phyloP scores from a whole-genome alignment of 1,140 invertebrate genomes.

The Mycetomoellerius zeteki region DNA sequence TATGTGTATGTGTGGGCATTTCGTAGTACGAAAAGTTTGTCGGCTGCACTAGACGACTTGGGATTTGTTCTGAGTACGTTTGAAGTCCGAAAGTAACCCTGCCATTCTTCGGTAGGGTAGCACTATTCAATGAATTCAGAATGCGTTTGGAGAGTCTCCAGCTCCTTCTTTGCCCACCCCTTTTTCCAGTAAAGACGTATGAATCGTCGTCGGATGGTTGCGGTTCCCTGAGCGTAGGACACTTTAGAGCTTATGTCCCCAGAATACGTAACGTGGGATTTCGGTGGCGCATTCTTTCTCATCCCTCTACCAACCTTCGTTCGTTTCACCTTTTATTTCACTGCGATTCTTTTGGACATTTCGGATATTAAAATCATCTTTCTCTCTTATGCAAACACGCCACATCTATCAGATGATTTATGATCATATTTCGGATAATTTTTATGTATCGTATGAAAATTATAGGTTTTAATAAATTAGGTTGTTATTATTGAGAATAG shows the following conservation, averaged over 20 bases:
- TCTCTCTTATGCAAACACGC: slow-evolving; percentile 11
- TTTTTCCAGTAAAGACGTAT: slow-evolving; percentile 81
- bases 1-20: not conserved
- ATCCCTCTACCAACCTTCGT: slow-evolving; percentile 56
- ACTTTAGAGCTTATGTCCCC: slow-evolving; percentile 83
- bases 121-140: slow-evolving; percentile 77
- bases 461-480: not conserved
- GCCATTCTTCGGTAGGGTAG: slow-evolving; percentile 42
- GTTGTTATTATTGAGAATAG: not conserved
- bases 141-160: slow-evolving; percentile 78
- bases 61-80: slow-evolving; percentile 48
- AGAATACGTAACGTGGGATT: slow-evolving; percentile 83
- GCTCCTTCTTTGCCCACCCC: slow-evolving; percentile 68
- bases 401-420: not conserved
- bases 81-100: slow-evolving; percentile 67
- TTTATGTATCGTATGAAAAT: not conserved
- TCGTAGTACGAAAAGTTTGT: not conserved
- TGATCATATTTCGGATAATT: not conserved
- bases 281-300: slow-evolving; percentile 75
- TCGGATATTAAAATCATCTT: slow-evolving; percentile 59
- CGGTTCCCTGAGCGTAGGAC: slow-evolving; percentile 78
- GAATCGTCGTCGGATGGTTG: slow-evolving; percentile 82
- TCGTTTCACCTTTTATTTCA: slow-evolving; percentile 34
- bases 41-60: not conserved
- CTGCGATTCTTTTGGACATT: slow-evolving; percentile 25